These are phyloP conservation scores for Xyrichtys novacula DNA, from an alignment of 2,797 vertebrate species.

Conservation along the genomic window DNA sequence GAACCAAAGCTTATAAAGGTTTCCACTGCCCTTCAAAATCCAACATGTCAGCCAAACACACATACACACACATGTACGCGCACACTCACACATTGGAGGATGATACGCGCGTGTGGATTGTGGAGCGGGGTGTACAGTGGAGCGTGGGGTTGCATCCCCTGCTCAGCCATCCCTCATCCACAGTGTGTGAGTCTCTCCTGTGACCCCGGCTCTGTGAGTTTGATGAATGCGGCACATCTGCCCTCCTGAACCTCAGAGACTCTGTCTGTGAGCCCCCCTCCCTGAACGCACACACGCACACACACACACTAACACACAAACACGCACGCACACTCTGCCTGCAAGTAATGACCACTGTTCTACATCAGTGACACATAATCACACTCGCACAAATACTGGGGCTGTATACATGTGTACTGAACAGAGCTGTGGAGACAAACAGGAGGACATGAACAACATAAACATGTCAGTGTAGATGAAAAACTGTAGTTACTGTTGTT, in stretches of 20 bases:
- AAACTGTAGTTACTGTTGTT: slow-evolving; percentile 52
- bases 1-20: background rate
- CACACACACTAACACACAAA: background rate
- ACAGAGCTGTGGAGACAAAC: slow-evolving; percentile 30
- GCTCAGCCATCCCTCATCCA: slow-evolving; percentile 89
- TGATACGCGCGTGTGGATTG: slow-evolving; percentile 52
- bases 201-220: slow-evolving; percentile 87
- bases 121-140: slow-evolving; percentile 74
- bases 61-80: slow-evolving; percentile 8
- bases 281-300: background rate
- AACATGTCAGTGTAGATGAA: slow-evolving; percentile 60
- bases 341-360: slow-evolving; percentile 90
- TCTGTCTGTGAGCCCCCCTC: slow-evolving; percentile 84
- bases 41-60: slow-evolving; percentile 1
- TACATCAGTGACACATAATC: slow-evolving; percentile 84
- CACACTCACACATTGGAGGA: slow-evolving; percentile 18
- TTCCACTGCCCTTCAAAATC: background rate
- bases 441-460: slow-evolving; percentile 29
- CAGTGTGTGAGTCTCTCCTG: slow-evolving; percentile 89
- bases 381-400: slow-evolving; percentile 48
- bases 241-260: slow-evolving; percentile 89
- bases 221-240: slow-evolving; percentile 94
- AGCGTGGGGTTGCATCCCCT: slow-evolving; percentile 80
- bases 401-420: slow-evolving; percentile 31
- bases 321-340: slow-evolving; percentile 67